Base-by-base conservation (phyloP, 1,140 invertebrate genomes). In the Diabrotica undecimpunctata region DNA sequence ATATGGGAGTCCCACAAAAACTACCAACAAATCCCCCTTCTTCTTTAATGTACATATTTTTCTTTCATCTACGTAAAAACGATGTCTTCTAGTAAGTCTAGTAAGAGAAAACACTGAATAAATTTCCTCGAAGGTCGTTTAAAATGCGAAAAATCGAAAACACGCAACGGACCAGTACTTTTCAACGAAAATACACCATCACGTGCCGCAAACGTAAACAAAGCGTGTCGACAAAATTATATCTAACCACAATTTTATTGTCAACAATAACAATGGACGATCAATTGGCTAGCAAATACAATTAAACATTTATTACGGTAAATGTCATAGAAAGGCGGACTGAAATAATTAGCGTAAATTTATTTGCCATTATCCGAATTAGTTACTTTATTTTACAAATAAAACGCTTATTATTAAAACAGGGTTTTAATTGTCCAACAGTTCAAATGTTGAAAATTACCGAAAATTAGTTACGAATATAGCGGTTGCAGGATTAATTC, bases 301-400 rank as follows among this genome's bases (percentile, higher is more conserved):
- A 46, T 46, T 46, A 46, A 46, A 46, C 41, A 46, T 46, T 46
- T 46, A 46, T n/a, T 46, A 46, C n/a, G 41, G 41, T 46, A n/a
- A 10, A 46, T 10, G n/a, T n/a, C 8, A 10, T 6, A n/a, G n/a
- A 8, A 7, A 2, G 11, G 7, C 7, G 11, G 11, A 46, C 11
- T 7, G n/a, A 46, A 46, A 46, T 46, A 46, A 46, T 46, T 46
- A 46, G 41, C 41, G 8, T n/a, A 46, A 46, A 10, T 46, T 4
- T 46, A 46, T 25, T 46, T 10, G 41, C 41, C 8, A 46, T 46
- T 46, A 46, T 46, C 41, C 41, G 41, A 46, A 10, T 46, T 46
- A 8, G 41, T 46, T 46, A 46, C 41, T 10, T 46, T 46, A 46
- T 46, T 46, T 46, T 46, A 46, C 41, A 46, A 46, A 46, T 46